Conservation (phyloP, 2,113 vertebrate species). For the Saguinus imperator region DNA sequence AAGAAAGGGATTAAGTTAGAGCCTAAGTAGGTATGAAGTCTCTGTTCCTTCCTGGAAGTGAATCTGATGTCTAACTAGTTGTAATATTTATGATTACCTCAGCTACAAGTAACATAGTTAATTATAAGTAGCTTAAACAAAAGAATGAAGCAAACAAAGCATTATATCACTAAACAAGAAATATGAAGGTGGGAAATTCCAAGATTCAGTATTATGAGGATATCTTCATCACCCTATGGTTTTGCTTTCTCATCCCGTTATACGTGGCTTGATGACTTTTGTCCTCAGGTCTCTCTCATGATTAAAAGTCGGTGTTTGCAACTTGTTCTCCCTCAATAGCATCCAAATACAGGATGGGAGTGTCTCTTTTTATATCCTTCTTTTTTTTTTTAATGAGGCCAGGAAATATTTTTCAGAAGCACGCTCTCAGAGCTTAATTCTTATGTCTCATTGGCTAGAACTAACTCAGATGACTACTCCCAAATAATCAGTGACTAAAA, state of each 20-base stretch:
- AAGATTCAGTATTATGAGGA: not conserved
- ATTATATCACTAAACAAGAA: not conserved
- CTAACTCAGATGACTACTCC: not conserved
- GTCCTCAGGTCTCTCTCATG: not conserved
- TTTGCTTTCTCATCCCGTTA: not conserved
- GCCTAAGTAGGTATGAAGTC: not conserved
- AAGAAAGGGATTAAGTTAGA: not conserved
- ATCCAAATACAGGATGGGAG: not conserved
- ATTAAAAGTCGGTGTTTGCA: not conserved
- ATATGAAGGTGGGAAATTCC: not conserved
- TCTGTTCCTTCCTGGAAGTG: not conserved
- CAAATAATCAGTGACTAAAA: not conserved
- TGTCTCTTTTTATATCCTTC: not conserved
- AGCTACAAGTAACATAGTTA: not conserved
- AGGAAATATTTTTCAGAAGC: not conserved
- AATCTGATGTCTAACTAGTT: not conserved
- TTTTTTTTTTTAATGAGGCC: not conserved
- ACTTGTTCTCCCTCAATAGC: not conserved
- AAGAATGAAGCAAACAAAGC: not conserved
- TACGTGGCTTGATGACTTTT: not conserved
- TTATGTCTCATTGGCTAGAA: not conserved
- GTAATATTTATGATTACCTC: not conserved
- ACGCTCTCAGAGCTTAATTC: not conserved
- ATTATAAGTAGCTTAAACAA: not conserved
- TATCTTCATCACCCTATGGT: not conserved